Conservation (phyloP, 2,888 invertebrate genomes). For the Apomyelois bistriatella region DNA sequence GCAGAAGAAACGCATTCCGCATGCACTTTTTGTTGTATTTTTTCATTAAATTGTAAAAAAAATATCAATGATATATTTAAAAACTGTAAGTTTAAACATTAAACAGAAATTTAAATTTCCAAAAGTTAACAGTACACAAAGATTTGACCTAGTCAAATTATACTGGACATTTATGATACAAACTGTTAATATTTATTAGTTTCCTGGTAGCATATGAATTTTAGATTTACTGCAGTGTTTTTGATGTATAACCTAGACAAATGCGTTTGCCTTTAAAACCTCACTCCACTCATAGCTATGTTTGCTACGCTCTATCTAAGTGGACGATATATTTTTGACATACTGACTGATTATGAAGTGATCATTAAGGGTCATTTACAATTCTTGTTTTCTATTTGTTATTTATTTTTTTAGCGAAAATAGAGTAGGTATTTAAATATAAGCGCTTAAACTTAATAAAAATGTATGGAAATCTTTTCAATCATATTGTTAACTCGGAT, state of each 20-base stretch:
- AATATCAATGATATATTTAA: too few relatives aligned
- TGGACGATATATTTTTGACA: too few relatives aligned
- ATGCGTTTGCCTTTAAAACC: not conserved
- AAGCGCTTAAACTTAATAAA: too few relatives aligned
- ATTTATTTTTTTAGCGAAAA: too few relatives aligned
- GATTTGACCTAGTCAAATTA: not conserved
- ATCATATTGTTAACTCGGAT: too few relatives aligned
- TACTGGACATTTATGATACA: not conserved
- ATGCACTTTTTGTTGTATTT: slow-evolving; percentile 21
- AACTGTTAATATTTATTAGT: not conserved
- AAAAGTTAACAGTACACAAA: not conserved
- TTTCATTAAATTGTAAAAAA: slow-evolving; percentile 23
- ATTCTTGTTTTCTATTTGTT: too few relatives aligned
- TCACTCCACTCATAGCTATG: not conserved
- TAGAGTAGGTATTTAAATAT: too few relatives aligned
- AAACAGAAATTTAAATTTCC: not conserved
- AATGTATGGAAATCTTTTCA: too few relatives aligned
- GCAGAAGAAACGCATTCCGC: slow-evolving; percentile 28
- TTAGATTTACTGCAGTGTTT: not conserved
- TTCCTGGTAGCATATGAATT: slow-evolving; percentile 5
- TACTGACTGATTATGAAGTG: too few relatives aligned
- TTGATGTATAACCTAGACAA: slow-evolving; percentile 4
- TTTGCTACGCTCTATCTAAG: not conserved
- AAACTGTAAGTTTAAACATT: not conserved
- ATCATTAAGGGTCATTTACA: too few relatives aligned